phyloP scores from a whole-genome alignment of 2,113 vertebrate genomes.

The Eurystomus gularis region DNA sequence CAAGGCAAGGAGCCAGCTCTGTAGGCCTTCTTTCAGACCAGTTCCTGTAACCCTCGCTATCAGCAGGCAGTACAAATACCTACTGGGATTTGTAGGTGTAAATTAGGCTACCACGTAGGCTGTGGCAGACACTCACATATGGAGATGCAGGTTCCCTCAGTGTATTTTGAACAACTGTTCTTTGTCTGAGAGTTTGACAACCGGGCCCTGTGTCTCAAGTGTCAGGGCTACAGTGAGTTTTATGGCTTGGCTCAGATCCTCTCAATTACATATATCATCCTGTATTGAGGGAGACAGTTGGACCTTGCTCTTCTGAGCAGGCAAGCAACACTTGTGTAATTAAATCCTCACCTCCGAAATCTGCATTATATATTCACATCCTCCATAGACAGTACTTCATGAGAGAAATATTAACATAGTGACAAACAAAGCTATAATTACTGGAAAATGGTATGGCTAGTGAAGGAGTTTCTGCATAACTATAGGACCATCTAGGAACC shows the following conservation, averaged over 20 bases:
- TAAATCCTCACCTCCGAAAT: background rate
- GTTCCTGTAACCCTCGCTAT: background rate
- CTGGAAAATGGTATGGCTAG: background rate
- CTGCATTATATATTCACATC: background rate
- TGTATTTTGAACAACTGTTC: background rate
- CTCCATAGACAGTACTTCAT: background rate
- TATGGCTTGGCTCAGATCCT: background rate
- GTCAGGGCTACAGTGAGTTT: background rate
- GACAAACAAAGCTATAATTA: background rate
- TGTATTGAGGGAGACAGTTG: background rate
- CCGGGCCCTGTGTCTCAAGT: background rate
- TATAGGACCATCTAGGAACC: background rate
- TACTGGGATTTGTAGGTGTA: background rate
- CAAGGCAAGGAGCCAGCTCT: background rate
- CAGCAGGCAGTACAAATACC: background rate
- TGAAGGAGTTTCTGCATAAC: background rate
- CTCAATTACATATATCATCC: background rate
- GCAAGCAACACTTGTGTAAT: background rate
- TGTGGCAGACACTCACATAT: accelerated
- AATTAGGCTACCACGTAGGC: background rate
- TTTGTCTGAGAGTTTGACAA: conserved; percentile 7
- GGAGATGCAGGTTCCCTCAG: background rate
- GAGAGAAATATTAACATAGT: background rate
- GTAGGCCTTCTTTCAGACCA: background rate
- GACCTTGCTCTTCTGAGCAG: background rate